phyloP scores from a whole-genome alignment of 2,113 vertebrate species.

The Alethe diademata region DNA sequence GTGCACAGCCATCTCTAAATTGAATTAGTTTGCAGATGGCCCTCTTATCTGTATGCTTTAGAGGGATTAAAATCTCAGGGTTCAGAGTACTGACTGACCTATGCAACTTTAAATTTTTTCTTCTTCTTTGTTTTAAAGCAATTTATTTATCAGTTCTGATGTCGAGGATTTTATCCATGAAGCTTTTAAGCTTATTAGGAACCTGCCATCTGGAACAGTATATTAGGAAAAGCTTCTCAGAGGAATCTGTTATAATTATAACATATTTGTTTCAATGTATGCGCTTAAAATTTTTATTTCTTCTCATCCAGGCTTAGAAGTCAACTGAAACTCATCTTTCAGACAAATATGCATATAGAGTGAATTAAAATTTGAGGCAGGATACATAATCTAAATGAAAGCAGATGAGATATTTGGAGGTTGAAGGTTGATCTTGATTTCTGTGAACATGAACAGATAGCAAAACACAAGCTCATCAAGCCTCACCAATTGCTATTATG shows the following conservation, averaged over 20 bases:
- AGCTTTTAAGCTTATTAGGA: conserved; percentile 53
- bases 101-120: not conserved
- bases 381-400: not conserved
- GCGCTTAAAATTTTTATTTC: not conserved
- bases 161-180: conserved; percentile 15
- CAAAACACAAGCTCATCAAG: not conserved
- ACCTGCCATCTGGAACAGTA: conserved; percentile 21
- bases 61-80: not conserved
- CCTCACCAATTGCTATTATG: not conserved
- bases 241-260: not conserved
- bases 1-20: not conserved
- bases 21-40: conserved; percentile 23
- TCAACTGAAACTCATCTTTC: not conserved
- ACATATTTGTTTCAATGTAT: not conserved
- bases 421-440: not conserved
- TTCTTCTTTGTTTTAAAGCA: not conserved
- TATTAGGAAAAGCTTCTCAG: conserved; percentile 30
- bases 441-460: not conserved
- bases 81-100: not conserved
- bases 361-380: not conserved
- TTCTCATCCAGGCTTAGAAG: not conserved
- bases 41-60: not conserved
- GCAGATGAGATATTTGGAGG: not conserved
- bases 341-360: not conserved
- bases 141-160: conserved; percentile 26